A percentile compares a stretch with the other conserved stretches of the same genome.
phyloP scores from a whole-genome alignment of 2,113 vertebrate genomes.

The Cnemophilus loriae region DNA sequence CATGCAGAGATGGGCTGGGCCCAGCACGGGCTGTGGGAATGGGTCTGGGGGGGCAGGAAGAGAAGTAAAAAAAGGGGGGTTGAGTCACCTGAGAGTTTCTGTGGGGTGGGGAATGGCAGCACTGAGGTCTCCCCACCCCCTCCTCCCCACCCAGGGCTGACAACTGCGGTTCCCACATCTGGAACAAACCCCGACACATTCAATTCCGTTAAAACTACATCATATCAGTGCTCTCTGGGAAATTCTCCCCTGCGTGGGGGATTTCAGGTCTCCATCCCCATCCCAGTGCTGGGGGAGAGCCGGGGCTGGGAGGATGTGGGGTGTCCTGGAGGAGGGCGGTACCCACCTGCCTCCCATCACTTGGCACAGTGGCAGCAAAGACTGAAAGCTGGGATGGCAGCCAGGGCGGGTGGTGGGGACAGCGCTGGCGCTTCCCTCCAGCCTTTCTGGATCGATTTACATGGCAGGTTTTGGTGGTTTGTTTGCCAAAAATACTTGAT shows the following conservation, averaged over 20 bases:
- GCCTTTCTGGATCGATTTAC: background rate
- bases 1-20: background rate
- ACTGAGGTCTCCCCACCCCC: background rate
- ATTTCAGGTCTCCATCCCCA: background rate
- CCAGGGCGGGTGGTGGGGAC: background rate
- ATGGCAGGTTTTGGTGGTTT: background rate
- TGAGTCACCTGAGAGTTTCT: background rate
- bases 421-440: accelerated
- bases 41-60: background rate
- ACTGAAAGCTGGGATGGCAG: background rate
- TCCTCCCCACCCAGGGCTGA: background rate
- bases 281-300: background rate
- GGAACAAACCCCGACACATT: accelerated
- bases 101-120: accelerated
- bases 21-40: background rate
- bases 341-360: accelerated
- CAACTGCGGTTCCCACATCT: background rate
- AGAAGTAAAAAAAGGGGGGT: accelerated
- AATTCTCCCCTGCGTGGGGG: background rate
- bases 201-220: background rate
- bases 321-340: accelerated
- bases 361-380: accelerated
- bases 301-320: background rate
- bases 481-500: background rate
- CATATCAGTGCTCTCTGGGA: background rate